A percentile compares a stretch with the other conserved stretches of the same genome.
phyloP scores from a whole-genome alignment of 2,888 invertebrate species.

The Agonopterix arenella region DNA sequence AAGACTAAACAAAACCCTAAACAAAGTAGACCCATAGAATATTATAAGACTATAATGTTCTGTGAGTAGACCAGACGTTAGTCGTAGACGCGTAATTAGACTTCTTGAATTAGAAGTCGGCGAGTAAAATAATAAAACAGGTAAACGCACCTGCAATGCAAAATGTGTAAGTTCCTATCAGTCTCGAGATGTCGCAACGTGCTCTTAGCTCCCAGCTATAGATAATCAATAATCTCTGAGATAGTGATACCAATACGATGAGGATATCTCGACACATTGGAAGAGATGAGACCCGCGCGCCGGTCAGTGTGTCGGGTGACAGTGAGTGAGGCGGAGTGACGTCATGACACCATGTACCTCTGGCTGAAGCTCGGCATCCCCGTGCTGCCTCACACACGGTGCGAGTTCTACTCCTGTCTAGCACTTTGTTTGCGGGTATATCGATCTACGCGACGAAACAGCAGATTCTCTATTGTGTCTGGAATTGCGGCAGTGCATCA shows the following conservation, averaged over 20 bases:
- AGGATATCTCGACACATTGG: not conserved
- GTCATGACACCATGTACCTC: not conserved
- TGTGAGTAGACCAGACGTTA: too few relatives aligned
- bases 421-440: too few relatives aligned
- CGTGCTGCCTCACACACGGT: conserved; percentile 41
- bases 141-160: too few relatives aligned
- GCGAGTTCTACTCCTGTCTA: conserved; percentile 8
- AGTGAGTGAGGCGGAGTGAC: not conserved
- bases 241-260: not conserved
- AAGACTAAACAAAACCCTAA: too few relatives aligned
- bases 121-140: too few relatives aligned
- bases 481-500: not conserved
- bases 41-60: too few relatives aligned
- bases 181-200: not conserved
- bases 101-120: too few relatives aligned
- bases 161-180: too few relatives aligned
- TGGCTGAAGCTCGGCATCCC: conserved; percentile 36
- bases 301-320: conserved; percentile 15
- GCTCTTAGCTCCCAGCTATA: too few relatives aligned
- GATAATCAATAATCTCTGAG: not conserved
- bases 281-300: conserved; percentile 15
- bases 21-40: too few relatives aligned
- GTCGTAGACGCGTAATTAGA: too few relatives aligned
- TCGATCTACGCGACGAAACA: not conserved
- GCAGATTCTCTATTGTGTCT: not conserved